These are phyloP conservation scores for Microtus montanus DNA, from an alignment of 2,113 vertebrate species.

Conservation along the genomic window DNA sequence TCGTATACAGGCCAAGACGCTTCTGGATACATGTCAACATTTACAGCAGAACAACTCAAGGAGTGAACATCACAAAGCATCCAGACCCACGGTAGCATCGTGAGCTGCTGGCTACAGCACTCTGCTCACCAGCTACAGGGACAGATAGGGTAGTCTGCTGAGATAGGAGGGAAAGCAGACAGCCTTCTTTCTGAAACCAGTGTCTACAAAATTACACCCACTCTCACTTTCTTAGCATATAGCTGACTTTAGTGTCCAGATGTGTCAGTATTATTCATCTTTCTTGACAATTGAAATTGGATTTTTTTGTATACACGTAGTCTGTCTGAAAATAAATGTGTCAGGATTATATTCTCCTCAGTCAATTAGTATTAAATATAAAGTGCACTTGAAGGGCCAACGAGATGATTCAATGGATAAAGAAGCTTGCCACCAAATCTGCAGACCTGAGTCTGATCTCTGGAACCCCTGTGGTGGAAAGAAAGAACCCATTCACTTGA, in stretches of 20 bases:
- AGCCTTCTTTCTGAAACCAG: slow-evolving; percentile 37
- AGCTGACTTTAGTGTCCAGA: background rate
- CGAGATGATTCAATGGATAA: background rate
- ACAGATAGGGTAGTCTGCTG: background rate
- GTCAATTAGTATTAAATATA: slow-evolving; percentile 27
- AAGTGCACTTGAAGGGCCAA: slow-evolving; percentile 21
- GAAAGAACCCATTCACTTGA: background rate
- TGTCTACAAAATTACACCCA: background rate
- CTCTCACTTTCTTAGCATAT: slow-evolving; percentile 14
- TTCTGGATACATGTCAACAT: slow-evolving; percentile 73
- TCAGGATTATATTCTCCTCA: slow-evolving; percentile 44
- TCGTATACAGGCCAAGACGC: background rate
- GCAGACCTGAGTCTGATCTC: background rate
- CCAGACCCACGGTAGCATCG: slow-evolving; percentile 60
- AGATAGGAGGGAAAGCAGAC: slow-evolving; percentile 21
- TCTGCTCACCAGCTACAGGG: slow-evolving; percentile 1
- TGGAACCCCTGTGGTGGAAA: background rate
- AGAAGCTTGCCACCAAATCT: background rate
- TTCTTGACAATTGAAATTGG: slow-evolving; percentile 54
- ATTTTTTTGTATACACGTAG: background rate
- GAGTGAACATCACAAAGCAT: slow-evolving; percentile 69
- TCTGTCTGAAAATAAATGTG: slow-evolving; percentile 31
- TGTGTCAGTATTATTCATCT: slow-evolving; percentile 3
- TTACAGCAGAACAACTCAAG: slow-evolving; percentile 64
- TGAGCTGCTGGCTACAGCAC: slow-evolving; percentile 22